These are phyloP conservation scores for Deilephila elpenor DNA, from an alignment of 2,888 invertebrate species.

Conservation along the genomic window DNA sequence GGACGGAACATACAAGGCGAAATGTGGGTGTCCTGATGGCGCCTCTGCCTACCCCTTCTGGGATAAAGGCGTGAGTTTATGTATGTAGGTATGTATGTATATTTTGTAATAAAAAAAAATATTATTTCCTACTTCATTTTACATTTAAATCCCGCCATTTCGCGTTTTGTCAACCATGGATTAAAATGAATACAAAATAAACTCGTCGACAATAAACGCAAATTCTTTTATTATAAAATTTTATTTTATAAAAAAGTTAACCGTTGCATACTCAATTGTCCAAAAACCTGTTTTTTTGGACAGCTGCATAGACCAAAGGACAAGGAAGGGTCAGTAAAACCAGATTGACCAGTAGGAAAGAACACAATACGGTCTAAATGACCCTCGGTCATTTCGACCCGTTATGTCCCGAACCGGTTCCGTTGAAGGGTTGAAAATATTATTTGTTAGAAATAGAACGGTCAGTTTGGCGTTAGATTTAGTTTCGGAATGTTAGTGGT, in stretches of 20 bases:
- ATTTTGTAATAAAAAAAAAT: too few species aligned
- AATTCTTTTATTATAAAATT: slow-evolving; percentile 7
- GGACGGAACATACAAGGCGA: too few species aligned
- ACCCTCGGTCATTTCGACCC: slow-evolving; percentile 76
- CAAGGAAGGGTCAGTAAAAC: slow-evolving; percentile 81
- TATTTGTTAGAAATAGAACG: slow-evolving; percentile 40
- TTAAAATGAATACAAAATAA: slow-evolving; percentile 1
- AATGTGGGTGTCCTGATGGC: too few species aligned
- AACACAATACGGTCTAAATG: slow-evolving; percentile 66
- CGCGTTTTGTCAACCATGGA: not conserved
- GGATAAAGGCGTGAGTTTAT: too few species aligned
- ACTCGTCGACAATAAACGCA: not conserved
- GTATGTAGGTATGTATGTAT: too few species aligned
- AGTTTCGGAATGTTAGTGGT: slow-evolving; percentile 47
- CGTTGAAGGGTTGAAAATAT: slow-evolving; percentile 60
- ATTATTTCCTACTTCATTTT: too few species aligned
- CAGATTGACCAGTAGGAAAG: slow-evolving; percentile 80
- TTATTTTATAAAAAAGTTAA: not conserved
- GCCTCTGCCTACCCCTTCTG: too few species aligned
- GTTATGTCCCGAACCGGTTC: slow-evolving; percentile 71
- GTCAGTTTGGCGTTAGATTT: slow-evolving; percentile 71
- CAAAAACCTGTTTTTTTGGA: slow-evolving; percentile 30
- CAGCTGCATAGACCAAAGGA: slow-evolving; percentile 75
- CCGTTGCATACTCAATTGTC: slow-evolving; percentile 29
- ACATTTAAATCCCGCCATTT: not conserved